Evolutionary conservation across 2,888 invertebrate genomes (phyloP), one percentile per base, ranked within the genome.

Genomic region (Mythimna lalbum): DNA sequence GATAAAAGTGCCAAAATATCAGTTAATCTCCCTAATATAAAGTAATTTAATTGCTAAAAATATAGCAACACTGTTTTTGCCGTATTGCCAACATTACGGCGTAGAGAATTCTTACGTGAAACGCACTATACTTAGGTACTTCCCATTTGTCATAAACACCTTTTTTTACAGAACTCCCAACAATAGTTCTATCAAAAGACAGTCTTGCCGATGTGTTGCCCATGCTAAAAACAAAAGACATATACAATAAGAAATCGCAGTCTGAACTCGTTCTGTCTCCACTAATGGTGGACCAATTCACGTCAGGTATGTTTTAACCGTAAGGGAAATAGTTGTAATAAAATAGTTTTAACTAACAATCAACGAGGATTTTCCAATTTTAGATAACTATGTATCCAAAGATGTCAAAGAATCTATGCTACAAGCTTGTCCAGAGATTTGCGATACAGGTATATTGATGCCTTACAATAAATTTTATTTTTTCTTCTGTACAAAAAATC

Each of bases 351-450:
- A 57, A 79, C 52, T 70, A 70, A 70, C 63, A 64, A 70, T 69
- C 75, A 79, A 72, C 66, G 76, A 52, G 60, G 66, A 76, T 78
- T 72, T 79, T 79, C 60, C 69, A 60, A 67, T 86, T 91, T 85
- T 88, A 93, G 93, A 89, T 87, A 75, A 85, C 63, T 57, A 76
- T 67, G 23, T 87, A 39, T 63, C 78, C 59, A 91, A 88, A 73
- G 82, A 89, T 64, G 73, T 89, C 53, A 89, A 87, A 68, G 90
- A 91, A 79, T 87, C 84, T 31, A 78, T 81, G 43, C 83, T 90
- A n/a, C 92, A 92, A 88, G 88, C 87, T 55, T 84, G 76, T 53
- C 89, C 89, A 49, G 88, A 89, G 47, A 76, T 85, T 76, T 72
- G 79, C 63, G 88, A 93, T 56, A 79, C 90, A 89, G 93, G 92